Percentiles rank a stretch among this genome's conserved stretches.
Conservation (phyloP, 2,888 invertebrate genomes). For the Hydrotaea diabolus region DNA sequence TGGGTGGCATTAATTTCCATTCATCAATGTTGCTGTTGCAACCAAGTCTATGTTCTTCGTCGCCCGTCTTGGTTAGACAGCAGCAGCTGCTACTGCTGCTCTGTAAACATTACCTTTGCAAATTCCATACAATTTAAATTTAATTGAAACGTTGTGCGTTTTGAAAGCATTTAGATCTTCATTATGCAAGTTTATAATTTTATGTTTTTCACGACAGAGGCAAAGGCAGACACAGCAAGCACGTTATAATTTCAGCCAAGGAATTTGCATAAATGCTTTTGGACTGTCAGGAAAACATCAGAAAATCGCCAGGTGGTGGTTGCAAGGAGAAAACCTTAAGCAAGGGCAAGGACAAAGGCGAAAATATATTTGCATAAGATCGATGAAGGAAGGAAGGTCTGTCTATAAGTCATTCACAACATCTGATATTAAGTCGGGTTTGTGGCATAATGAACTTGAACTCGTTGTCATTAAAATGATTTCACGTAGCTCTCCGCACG, state of each 20-base stretch:
- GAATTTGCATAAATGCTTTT: constrained; percentile 14
- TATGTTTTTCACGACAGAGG: not conserved
- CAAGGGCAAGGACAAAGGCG: not conserved
- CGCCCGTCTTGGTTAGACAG: constrained; percentile 39
- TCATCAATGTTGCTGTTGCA: not conserved
- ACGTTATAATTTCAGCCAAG: not conserved
- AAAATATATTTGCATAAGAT: not conserved
- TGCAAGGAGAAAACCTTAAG: no score
- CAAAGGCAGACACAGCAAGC: not conserved
- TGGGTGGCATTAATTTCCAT: constrained; percentile 39
- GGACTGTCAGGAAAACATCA: not conserved
- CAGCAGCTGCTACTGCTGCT: constrained; percentile 47
- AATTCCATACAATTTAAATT: constrained; percentile 45
- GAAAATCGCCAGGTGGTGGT: not conserved
- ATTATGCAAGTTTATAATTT: constrained; percentile 48
- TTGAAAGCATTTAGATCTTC: constrained; percentile 58
- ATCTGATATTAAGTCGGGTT: not conserved
- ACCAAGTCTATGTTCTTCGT: not conserved
- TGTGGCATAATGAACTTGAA: not conserved
- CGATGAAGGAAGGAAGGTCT: not conserved
- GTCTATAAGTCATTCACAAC: not conserved
- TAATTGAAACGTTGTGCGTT: constrained; percentile 38
- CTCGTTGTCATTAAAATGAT: constrained; percentile 20
- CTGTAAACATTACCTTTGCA: constrained; percentile 30
- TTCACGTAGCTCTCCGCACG: not conserved